Percentiles rank a stretch among this genome's conserved stretches.
Evolutionary conservation across 2,888 invertebrate genomes (phyloP).

Genomic region (Hemistola chrysoprasaria): DNA sequence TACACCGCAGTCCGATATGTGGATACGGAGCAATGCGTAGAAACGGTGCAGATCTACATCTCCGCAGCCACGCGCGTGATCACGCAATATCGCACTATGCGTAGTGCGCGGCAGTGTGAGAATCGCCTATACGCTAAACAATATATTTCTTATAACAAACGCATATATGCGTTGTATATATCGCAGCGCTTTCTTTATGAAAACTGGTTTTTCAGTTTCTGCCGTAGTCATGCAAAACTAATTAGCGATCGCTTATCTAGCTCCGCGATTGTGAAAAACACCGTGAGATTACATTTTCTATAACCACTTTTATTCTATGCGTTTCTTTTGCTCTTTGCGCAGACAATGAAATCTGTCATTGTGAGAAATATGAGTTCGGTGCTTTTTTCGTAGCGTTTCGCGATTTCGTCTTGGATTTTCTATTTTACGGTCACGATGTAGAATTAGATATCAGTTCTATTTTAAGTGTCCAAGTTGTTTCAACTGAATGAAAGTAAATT

Average conservation of each 20-base stretch:
- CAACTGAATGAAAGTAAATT: too few species aligned
- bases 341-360: constrained; percentile 11
- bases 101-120: too few species aligned
- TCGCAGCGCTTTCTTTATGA: constrained; percentile 62
- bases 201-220: constrained; percentile 50
- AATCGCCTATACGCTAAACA: too few species aligned
- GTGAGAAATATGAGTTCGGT: constrained; percentile 14
- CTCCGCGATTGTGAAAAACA: constrained; percentile 31
- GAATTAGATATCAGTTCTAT: neutral
- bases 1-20: too few species aligned
- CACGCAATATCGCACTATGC: too few species aligned
- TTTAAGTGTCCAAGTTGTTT: constrained; percentile 6
- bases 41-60: too few species aligned
- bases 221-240: constrained; percentile 69
- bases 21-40: too few species aligned
- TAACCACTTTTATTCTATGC: constrained; percentile 28
- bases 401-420: constrained; percentile 11
- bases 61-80: too few species aligned
- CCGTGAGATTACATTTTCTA: constrained; percentile 42
- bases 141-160: constrained; percentile 28
- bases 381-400: constrained; percentile 1
- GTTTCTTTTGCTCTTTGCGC: constrained; percentile 4
- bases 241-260: constrained; percentile 41
- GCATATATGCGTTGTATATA: constrained; percentile 27
- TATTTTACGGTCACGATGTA: constrained; percentile 2